phyloP scores from a whole-genome alignment of 2,797 vertebrate species.

The Tokudaia muenninki region DNA sequence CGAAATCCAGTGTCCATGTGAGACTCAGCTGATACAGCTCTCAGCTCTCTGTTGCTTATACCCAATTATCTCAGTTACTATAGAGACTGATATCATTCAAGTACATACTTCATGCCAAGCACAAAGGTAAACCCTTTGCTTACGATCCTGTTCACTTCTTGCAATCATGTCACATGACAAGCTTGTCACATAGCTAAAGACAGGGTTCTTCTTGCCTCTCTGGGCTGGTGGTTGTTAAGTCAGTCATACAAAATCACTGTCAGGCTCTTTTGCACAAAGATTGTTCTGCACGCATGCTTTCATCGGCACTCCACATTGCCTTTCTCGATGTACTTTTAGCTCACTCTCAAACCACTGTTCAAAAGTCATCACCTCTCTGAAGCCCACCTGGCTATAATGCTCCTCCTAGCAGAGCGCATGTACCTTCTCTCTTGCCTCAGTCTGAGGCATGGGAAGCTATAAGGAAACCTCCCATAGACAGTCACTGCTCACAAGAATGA shows the following conservation, averaged over 20 bases:
- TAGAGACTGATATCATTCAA: conserved; percentile 8
- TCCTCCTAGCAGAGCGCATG: neutral
- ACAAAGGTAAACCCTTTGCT: neutral
- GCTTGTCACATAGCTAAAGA: too few relatives aligned
- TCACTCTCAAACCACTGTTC: neutral
- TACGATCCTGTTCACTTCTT: neutral
- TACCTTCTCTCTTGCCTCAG: neutral
- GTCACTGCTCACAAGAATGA: neutral
- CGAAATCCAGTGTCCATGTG: neutral
- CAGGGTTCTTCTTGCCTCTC: neutral
- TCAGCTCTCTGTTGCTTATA: conserved; percentile 33
- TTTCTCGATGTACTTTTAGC: neutral
- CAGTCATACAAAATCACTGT: neutral
- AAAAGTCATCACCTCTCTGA: neutral
- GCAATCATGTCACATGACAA: neutral
- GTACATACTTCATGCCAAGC: neutral
- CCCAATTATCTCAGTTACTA: conserved; percentile 34
- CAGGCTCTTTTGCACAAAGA: neutral
- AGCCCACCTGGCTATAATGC: neutral
- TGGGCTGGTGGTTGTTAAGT: neutral
- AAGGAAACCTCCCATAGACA: neutral
- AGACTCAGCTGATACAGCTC: neutral
- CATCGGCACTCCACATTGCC: rapidly evolving
- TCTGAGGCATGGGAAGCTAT: neutral
- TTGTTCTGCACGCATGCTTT: neutral